A percentile compares a stretch with the other conserved stretches of the same genome.
Conservation (phyloP, 2,113 vertebrate species). For the Cygnus atratus region DNA sequence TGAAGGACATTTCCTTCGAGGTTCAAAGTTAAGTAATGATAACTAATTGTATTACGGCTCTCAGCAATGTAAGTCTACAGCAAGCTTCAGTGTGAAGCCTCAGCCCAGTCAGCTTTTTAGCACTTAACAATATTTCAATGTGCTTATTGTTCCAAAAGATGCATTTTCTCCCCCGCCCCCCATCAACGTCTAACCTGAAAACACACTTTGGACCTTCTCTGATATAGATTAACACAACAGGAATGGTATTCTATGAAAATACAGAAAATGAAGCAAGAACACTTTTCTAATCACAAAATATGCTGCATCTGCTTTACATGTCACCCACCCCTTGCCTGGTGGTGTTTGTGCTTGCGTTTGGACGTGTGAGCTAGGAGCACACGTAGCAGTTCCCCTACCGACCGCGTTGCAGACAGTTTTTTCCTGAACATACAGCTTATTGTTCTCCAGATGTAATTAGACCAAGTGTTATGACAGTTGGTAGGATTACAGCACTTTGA, state of each 20-base stretch:
- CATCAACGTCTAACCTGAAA: neutral
- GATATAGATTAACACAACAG: neutral
- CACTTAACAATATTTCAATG: neutral
- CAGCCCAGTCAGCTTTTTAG: neutral
- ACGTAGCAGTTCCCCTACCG: neutral
- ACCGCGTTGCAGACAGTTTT: constrained; percentile 47
- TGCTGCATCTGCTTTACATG: constrained; percentile 2
- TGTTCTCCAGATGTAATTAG: constrained; percentile 76
- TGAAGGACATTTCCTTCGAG: neutral
- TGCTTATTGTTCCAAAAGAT: neutral
- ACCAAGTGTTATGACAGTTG: constrained; percentile 73
- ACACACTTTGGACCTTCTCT: neutral
- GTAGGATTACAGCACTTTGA: constrained; percentile 64
- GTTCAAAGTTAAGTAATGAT: neutral
- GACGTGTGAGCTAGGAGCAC: constrained; percentile 25
- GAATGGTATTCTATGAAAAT: neutral
- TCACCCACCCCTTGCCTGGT: neutral
- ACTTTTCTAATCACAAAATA: neutral
- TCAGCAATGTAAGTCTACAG: neutral
- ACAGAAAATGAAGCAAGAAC: neutral
- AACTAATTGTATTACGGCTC: neutral
- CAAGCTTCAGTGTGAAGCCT: neutral
- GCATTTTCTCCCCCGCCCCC: neutral
- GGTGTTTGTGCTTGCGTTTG: constrained; percentile 32
- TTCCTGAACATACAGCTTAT: constrained; percentile 55